phyloP scores from a whole-genome alignment of 2,113 vertebrate species.

The Solea solea region DNA sequence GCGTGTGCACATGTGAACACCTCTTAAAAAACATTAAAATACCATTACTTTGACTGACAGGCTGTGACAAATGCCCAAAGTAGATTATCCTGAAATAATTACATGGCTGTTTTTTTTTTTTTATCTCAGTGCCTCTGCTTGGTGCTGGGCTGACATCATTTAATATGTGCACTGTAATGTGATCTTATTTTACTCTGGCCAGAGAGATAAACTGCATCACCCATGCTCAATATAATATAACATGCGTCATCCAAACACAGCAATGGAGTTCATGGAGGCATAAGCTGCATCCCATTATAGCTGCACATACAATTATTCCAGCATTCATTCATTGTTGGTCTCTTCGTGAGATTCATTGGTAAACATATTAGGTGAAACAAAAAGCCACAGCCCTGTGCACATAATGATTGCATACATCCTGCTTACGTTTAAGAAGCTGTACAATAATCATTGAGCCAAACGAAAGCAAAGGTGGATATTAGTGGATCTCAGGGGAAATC shows the following conservation, averaged over 20 bases:
- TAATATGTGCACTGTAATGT: background rate
- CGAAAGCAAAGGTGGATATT: slow-evolving; percentile 22
- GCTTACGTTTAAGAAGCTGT: slow-evolving; percentile 10
- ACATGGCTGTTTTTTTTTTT: slow-evolving; percentile 4
- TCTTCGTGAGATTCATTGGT: slow-evolving; percentile 4
- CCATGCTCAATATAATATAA: background rate
- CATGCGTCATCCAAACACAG: background rate
- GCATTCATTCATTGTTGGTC: background rate
- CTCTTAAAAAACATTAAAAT: background rate
- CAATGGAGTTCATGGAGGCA: background rate
- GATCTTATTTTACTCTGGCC: background rate
- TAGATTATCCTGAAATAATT: slow-evolving; percentile 5
- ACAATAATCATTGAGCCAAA: slow-evolving; percentile 24
- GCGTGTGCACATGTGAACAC: background rate
- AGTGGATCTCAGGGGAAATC: no score
- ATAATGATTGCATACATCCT: slow-evolving; percentile 3
- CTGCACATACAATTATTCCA: background rate
- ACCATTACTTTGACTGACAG: background rate
- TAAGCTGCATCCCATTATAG: background rate
- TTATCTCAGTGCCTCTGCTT: background rate
- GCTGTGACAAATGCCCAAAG: background rate
- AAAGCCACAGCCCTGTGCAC: background rate
- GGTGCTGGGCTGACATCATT: background rate
- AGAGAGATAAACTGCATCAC: background rate
- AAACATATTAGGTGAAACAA: background rate